Conservation (phyloP, 2,797 vertebrate species). For the Ptychadena robeensis region DNA sequence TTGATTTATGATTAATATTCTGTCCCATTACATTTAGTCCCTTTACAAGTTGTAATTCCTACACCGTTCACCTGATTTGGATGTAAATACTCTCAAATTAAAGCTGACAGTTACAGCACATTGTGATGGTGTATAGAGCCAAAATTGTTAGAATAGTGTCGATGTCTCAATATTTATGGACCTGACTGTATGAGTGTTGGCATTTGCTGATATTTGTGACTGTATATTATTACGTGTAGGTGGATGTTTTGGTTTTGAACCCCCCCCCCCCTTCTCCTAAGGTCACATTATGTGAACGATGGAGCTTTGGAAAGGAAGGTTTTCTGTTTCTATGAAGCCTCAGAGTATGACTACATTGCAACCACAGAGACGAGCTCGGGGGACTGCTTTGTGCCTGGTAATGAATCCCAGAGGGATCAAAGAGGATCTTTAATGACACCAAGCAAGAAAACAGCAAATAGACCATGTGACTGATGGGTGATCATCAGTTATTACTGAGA, state of each 20-base stretch:
- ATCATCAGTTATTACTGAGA: neutral
- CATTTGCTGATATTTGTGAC: neutral
- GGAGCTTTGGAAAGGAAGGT: neutral
- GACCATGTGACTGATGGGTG: neutral
- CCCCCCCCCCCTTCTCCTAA: neutral
- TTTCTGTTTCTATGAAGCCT: conserved; percentile 8
- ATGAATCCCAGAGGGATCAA: conserved; percentile 8
- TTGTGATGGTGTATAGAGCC: too few species aligned
- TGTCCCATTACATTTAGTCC: too few species aligned
- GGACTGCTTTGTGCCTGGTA: neutral
- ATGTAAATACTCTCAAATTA: too few species aligned
- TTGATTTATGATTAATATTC: too few species aligned
- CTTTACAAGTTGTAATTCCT: too few species aligned
- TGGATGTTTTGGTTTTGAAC: neutral
- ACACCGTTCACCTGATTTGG: too few species aligned
- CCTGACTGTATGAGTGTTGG: too few species aligned
- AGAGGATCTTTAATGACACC: neutral
- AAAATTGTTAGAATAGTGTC: too few species aligned
- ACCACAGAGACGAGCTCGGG: neutral
- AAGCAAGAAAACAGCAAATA: neutral
- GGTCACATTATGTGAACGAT: neutral
- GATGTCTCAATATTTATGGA: too few species aligned
- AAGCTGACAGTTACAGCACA: too few species aligned
- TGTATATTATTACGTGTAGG: neutral
- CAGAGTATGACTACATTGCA: neutral